Evolutionary conservation across 2,113 vertebrate species (phyloP), one percentile per base, ranked within the genome.

Genomic region (Lota lota): DNA sequence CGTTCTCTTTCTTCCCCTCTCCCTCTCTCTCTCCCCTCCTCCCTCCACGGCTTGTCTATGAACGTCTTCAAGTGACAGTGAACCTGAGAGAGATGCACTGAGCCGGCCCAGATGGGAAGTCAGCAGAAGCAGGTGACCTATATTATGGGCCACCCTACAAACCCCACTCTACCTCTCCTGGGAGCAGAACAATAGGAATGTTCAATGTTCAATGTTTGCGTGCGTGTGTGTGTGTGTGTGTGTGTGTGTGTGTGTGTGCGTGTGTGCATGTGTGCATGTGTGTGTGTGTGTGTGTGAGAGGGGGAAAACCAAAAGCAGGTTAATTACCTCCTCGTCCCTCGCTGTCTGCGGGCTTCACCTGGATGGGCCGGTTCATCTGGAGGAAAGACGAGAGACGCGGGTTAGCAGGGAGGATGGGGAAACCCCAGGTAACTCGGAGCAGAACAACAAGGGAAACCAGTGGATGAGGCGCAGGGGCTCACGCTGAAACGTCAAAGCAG

Each of bases 311-410:
- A 73, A 75, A 72, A 89, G 81, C 90, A 84, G 76, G 88, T 90
- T 75, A 93, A 90, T 92, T 95, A 99, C 96, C 97, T 98, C 97
- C 97, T 92, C 97, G 94, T 91, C 97, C 96, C 93, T 99, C 97
- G 68, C 97, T 99, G 94, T 98, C 96, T 28, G 97, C 97, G 22
- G 97, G 97, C 85, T 99, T 99, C 94, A 99, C 97, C 91, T 99
- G 97, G 93, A 99, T 99, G 77, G 97, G 97, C 76, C 97, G 94
- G 84, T 96, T 99, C 96, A 99, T 99, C 97, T 99, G 93, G 61
- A 81, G 92, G 70, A 78, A 54, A 74, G 51, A 63, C 11, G 70
- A 70, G 60, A 60, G 36, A 79, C 76, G 82, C 73, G 66, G 66
- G 68, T 90, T 90, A 90, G 83, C 66, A 40, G 18, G 12, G 63